Base-by-base conservation (phyloP, 2,113 vertebrate genomes). In the Todiramphus saurophagus region DNA sequence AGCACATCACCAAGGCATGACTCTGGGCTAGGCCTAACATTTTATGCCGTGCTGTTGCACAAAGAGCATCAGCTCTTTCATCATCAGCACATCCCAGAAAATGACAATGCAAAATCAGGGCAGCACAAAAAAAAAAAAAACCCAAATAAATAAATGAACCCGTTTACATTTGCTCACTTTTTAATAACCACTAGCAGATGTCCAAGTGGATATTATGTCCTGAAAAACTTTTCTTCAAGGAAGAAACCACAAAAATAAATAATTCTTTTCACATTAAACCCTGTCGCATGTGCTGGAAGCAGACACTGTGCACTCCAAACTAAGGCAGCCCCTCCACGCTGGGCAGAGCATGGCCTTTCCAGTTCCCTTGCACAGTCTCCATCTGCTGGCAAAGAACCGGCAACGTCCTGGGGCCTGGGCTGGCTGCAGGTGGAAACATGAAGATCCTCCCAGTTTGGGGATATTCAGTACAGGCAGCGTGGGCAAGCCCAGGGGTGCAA, bases 161-260 rank as follows among this genome's bases (percentile, higher is more conserved):
- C 0, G 2, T 84, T 91, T 69, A 58, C 55, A 60, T 85, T 90
- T 84, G 21, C 41, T 90, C 88, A 37, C 1, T 58, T 77, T 87
- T 77, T 72, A 90, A 72, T 75, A 94, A 92, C 64, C 41, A 44
- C 37, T 88, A 80, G 56, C 56, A 90, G 83, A 86, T 68, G 64
- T 48, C 72, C 63, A 17, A 86, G 25, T 0, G 1, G 33, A 4
- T 59, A 35, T 43, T 90, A 43, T 4, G 12, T 83, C 43, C 39
- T 50, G 66, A 39, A 5, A 55, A 67, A 31, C 56, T 62, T n/a
- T 79, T 53, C 75, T 80, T 89, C 50, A 83, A 35, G 63, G 58
- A 80, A 11, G 86, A 90, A 50, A 64, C 39, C 64, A 60, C 51
- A 86, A 94, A 85, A 88, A 43, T 10, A 28, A 23, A 39, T 70